A percentile compares a stretch with the other conserved stretches of the same genome.
Evolutionary conservation across 53 echinoderm and acorn worm species (phyloP).

Genomic region (Crossaster papposus): DNA sequence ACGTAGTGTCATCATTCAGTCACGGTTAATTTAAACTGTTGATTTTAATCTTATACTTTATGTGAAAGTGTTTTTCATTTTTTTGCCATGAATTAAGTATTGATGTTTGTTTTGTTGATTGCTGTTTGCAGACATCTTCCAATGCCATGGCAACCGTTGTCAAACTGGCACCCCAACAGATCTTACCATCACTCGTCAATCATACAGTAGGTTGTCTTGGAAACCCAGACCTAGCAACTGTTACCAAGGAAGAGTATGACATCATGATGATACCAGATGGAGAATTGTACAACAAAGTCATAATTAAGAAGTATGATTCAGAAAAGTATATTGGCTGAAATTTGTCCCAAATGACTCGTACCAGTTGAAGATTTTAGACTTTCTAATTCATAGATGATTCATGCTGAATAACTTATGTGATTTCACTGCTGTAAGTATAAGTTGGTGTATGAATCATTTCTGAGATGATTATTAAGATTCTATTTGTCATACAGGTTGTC

Average conservation of each 20-base stretch:
- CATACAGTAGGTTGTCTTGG: slow-evolving; percentile 73
- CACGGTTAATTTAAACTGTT: not conserved
- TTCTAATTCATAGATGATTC: no score
- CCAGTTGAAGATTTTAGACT: no score
- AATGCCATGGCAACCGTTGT: slow-evolving; percentile 76
- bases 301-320: slow-evolving; percentile 77
- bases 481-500: not conserved
- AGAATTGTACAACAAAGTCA: slow-evolving; percentile 78
- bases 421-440: no score
- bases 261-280: slow-evolving; percentile 93
- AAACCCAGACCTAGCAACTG: slow-evolving; percentile 71
- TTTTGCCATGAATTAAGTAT: not conserved
- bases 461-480: not conserved
- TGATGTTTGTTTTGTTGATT: not conserved
- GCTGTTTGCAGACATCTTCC: slow-evolving; percentile 28
- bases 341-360: no score
- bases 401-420: no score
- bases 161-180: slow-evolving; percentile 68
- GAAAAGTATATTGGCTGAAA: no score
- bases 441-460: not conserved
- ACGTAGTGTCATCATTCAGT: not conserved
- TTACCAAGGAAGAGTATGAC: slow-evolving; percentile 78
- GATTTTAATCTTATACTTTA: no score
- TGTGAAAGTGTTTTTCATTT: no score
- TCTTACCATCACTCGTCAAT: slow-evolving; percentile 72